A percentile compares a stretch with the other conserved stretches of the same genome.
These are phyloP conservation scores for Brachyopa scutellaris DNA, from an alignment of 2,888 invertebrate species.

Conservation along the genomic window DNA sequence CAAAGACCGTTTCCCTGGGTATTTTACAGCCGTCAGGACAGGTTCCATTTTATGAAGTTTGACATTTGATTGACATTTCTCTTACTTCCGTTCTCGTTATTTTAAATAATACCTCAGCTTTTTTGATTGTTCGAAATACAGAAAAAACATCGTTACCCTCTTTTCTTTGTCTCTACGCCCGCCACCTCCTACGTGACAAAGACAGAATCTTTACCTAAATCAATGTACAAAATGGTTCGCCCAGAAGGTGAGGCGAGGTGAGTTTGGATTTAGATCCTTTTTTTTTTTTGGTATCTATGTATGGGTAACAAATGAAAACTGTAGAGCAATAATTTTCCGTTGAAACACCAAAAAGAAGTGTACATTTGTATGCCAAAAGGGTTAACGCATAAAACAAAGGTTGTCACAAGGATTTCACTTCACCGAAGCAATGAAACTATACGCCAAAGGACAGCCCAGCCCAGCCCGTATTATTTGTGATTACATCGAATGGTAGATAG, in stretches of 20 bases:
- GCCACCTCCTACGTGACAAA: too few species aligned
- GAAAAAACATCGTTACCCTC: not conserved
- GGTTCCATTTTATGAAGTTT: not conserved
- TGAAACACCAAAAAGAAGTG: conserved; percentile 14
- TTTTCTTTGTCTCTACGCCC: too few species aligned
- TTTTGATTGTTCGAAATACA: too few species aligned
- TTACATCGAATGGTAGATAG: conserved; percentile 55
- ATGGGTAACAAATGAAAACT: conserved; percentile 35
- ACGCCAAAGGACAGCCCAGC: conserved; percentile 52
- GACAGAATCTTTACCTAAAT: conserved; percentile 8
- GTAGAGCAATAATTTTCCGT: conserved; percentile 24
- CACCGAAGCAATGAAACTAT: conserved; percentile 37
- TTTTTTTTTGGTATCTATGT: too few species aligned
- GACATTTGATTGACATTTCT: conserved; percentile 1
- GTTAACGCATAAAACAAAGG: conserved; percentile 57
- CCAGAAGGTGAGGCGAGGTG: not conserved
- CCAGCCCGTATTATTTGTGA: conserved; percentile 62
- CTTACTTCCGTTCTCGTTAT: not conserved
- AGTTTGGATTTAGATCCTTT: too few species aligned
- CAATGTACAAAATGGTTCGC: conserved; percentile 6
- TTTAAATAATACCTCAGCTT: not conserved
- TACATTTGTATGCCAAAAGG: conserved; percentile 22
- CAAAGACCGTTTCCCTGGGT: too few species aligned
- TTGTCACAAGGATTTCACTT: conserved; percentile 49
- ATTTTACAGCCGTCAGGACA: not conserved